phyloP scores from a whole-genome alignment of 2,888 invertebrate species.

The Scaptomyza reducta region DNA sequence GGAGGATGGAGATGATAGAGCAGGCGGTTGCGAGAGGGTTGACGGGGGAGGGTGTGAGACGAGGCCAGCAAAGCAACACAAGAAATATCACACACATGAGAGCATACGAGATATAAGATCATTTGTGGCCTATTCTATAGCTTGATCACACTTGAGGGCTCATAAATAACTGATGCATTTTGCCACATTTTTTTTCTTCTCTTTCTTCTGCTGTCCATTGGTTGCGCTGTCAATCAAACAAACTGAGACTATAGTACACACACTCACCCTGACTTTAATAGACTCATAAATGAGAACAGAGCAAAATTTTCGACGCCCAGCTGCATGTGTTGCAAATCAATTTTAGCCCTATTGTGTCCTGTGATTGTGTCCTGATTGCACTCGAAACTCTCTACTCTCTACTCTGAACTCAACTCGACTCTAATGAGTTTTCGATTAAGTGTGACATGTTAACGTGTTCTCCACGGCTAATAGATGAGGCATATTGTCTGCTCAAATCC shows the following conservation, averaged over 20 bases:
- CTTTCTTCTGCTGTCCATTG: conserved; percentile 30
- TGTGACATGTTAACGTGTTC: conserved; percentile 56
- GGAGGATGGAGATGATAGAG: background rate
- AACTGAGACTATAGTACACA: conserved; percentile 13
- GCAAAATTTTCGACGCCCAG: conserved; percentile 62
- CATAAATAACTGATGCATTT: conserved; percentile 47
- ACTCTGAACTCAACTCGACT: background rate
- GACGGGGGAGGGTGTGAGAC: background rate
- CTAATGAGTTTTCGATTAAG: conserved; percentile 78
- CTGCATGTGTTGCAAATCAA: conserved; percentile 69
- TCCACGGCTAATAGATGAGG: conserved; percentile 39
- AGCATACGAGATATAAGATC: conserved; percentile 1
- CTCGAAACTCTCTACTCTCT: conserved; percentile 25
- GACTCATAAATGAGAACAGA: conserved; percentile 67
- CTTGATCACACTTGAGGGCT: conserved; percentile 55
- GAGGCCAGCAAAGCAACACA: conserved; percentile 25
- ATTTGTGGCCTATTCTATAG: conserved; percentile 23
- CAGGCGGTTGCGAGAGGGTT: background rate
- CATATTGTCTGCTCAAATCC: conserved; percentile 34
- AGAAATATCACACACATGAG: background rate
- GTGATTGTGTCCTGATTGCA: conserved; percentile 29
- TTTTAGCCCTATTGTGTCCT: conserved; percentile 46
- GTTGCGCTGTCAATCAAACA: conserved; percentile 68
- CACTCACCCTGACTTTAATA: conserved; percentile 60
- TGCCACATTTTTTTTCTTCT: conserved; percentile 10